Evolutionary conservation across 2,797 vertebrate genomes (phyloP), one percentile per base, ranked within the genome.

Genomic region (Allobates femoralis): DNA sequence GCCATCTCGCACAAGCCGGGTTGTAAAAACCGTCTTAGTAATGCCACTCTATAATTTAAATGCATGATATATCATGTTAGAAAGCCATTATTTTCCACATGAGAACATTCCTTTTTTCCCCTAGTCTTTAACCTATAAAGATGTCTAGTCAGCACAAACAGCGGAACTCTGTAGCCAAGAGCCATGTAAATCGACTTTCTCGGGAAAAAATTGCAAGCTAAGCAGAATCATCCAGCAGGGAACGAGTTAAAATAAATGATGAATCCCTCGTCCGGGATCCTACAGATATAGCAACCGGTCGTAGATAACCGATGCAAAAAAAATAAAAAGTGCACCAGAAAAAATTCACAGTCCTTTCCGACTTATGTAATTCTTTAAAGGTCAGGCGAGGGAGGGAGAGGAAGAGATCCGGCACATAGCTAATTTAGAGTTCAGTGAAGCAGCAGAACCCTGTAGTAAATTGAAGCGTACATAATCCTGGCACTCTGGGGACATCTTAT

Each of bases 331-430:
- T n/a, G n/a, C n/a, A n/a, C n/a, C n/a, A n/a, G n/a, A n/a, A n/a
- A 37, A 58, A 71, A 32, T 12, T 37, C 58, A 64, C 19, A 69
- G 58, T 77, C 85, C 60, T 79, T 56, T 85, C 62, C 28, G 58
- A 87, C 80, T 87, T 87, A 87, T 83, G 74, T 83, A 77, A 87
- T 87, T 87, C 79, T 82, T 83, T 87, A 87, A 87, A 87, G 79
- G 85, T 87, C 85, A 87, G 73, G 74, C 23, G 30, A 86, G 78
- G 78, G 85, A 86, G 85, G 85, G 78, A 74, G 85, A 81, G 74
- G 80, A 78, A 78, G 30, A 81, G 73, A 83, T 87, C 73, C 74
- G 56, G 85, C 79, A 87, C 85, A 83, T 46, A 77, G 80, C 80
- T 87, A 78, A 83, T 87, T 87, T 87, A 76, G 73, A 87, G 80